phyloP scores from a whole-genome alignment of 2,113 vertebrate species.

The Macquaria australasica region DNA sequence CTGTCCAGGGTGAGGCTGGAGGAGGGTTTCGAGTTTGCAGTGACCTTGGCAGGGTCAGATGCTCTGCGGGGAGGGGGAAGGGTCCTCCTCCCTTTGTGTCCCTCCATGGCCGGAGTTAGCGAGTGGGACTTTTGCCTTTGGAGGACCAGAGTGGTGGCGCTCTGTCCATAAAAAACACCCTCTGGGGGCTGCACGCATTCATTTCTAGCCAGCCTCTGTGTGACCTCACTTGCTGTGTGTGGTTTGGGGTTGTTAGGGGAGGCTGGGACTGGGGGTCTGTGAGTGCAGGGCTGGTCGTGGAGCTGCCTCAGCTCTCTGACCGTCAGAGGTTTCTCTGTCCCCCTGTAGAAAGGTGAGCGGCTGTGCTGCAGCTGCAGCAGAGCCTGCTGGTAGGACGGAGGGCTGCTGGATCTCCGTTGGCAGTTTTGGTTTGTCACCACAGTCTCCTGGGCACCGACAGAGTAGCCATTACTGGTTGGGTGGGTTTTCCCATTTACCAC shows the following conservation, averaged over 20 bases:
- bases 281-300: conserved; percentile 50
- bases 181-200: conserved; percentile 67
- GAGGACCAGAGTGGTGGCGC: conserved; percentile 68
- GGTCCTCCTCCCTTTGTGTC: conserved; percentile 42
- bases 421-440: neutral
- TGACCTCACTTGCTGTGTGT: conserved; percentile 40
- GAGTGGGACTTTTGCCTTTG: conserved; percentile 73
- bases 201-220: conserved; percentile 9
- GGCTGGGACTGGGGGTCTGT: neutral
- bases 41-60: conserved; percentile 57
- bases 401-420: conserved; percentile 56
- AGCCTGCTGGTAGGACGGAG: conserved; percentile 79
- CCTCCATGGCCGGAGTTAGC: conserved; percentile 40
- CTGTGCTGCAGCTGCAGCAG: conserved; percentile 70
- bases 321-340: conserved; percentile 64
- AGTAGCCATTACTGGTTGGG: conserved; percentile 19
- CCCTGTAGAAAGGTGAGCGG: conserved; percentile 72
- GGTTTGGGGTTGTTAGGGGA: conserved; percentile 25
- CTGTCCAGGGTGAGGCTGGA: conserved; percentile 55
- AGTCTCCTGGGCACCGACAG: neutral
- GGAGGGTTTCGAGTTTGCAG: neutral
- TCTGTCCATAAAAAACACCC: conserved; percentile 83
- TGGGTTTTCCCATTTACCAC: conserved; percentile 35
- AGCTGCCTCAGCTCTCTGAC: conserved; percentile 70
- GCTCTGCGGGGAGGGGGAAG: conserved; percentile 57